Evolutionary conservation across 2,888 invertebrate genomes (phyloP), one percentile per base, ranked within the genome.

Genomic region (Pycnomerus fuliginosus): DNA sequence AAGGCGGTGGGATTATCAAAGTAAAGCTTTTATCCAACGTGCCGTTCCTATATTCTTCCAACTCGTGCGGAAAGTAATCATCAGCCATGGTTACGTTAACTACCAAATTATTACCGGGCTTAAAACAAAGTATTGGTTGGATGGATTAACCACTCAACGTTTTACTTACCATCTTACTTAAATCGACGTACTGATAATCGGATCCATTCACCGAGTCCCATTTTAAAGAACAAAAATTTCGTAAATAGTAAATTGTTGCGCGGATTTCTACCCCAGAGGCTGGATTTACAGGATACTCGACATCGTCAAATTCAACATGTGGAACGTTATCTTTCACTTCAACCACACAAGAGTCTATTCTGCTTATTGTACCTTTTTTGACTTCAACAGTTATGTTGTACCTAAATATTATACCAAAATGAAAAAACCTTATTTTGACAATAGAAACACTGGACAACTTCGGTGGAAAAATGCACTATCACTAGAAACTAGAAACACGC

Each of bases 11-110:
- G 17, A 50, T 42, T 8, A 40, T 10, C 17, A 50, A 41, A 28
- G 41, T 22, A 36, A 30, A 31, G 15, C 33, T 31, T 23, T 16
- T 41, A 12, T 40, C 42, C 2, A 42, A 16, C 1, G 48, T 50
- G 2, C 22, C 48, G 16, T 50, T 44, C 15, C 17, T 44, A 20
- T 28, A 50, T 12, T 48, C 50, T 27, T 50, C 42, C 5, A 50
- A 20, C 39, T 50, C 50, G 17, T 41, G 16, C 11, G 48, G 23
- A 34, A 50, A 50, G 16, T 47, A 16, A 14, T 50, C 50, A 24
- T 47, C 40, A 13, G 30, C 41, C 11, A 41, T 24, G 4, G 48
- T 44, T 5, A 50, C 39, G 23, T 48, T 48, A 2, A 32, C 16
- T 3, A 48, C 12, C 10, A 35, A 29, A 14, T 22, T 24, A 25